phyloP scores from a whole-genome alignment of 1,140 invertebrate genomes.

The Aleiodes sp. region DNA sequence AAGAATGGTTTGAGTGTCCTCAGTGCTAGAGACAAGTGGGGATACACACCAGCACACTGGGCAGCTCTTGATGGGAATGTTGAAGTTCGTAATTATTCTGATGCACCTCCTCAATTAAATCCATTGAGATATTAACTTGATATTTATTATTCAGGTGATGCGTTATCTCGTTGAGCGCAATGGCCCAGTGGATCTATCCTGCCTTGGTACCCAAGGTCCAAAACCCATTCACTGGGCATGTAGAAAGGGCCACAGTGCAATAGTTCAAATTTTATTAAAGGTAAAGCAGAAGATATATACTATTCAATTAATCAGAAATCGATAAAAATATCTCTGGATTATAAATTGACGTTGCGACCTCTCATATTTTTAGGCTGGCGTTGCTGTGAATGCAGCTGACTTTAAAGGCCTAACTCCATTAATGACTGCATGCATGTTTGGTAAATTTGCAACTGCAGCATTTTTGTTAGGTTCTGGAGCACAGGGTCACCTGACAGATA shows the following conservation, averaged over 20 bases:
- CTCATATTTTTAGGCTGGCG: slow-evolving; percentile 72
- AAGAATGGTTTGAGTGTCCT: slow-evolving; percentile 76
- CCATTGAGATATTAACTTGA: slow-evolving; percentile 2
- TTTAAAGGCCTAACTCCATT: slow-evolving; percentile 91
- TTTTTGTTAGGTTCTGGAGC: slow-evolving; percentile 90
- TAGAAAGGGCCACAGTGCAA: slow-evolving; percentile 83
- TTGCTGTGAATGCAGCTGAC: slow-evolving; percentile 87
- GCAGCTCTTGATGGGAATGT: slow-evolving; percentile 87
- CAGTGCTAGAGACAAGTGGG: slow-evolving; percentile 85
- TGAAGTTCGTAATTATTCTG: slow-evolving; percentile 62
- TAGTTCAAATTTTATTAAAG: slow-evolving; percentile 84
- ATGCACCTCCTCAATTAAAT: neutral
- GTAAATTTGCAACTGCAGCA: slow-evolving; percentile 86
- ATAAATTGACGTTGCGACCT: no score
- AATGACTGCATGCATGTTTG: slow-evolving; percentile 93
- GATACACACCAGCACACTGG: slow-evolving; percentile 93
- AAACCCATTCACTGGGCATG: slow-evolving; percentile 94
- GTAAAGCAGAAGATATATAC: slow-evolving; percentile 63
- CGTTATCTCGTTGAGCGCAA: slow-evolving; percentile 83
- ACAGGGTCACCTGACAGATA: slow-evolving; percentile 84
- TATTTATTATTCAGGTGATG: slow-evolving; percentile 69
- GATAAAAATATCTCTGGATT: no score
- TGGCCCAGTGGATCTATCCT: slow-evolving; percentile 85
- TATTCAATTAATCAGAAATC: neutral
- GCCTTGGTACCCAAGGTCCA: slow-evolving; percentile 86